Evolutionary conservation across 2,113 vertebrate genomes (phyloP).

Genomic region (Tauraco erythrolophus): DNA sequence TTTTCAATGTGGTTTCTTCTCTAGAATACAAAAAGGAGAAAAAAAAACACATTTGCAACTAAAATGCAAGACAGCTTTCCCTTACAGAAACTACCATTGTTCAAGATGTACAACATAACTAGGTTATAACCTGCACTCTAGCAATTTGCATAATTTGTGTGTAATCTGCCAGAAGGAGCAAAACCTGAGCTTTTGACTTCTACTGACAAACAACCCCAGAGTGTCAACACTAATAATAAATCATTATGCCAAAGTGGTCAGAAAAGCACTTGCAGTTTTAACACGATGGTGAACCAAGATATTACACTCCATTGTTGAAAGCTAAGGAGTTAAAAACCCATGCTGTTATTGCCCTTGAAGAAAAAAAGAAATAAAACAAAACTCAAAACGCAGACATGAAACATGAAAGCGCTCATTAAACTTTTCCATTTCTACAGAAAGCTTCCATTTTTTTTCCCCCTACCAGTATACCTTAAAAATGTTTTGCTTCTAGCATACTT

Average conservation of each 20-base stretch:
- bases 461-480: not conserved
- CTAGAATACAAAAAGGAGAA: not conserved
- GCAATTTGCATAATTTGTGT: conserved; percentile 69
- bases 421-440: not conserved
- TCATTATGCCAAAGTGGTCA: conserved; percentile 33
- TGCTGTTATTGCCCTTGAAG: not conserved
- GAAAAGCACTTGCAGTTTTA: conserved; percentile 40
- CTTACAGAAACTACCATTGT: conserved; percentile 49
- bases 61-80: not conserved
- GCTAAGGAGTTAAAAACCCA: not conserved
- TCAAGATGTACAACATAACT: conserved; percentile 55
- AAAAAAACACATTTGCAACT: not conserved
- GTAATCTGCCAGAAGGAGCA: conserved; percentile 73
- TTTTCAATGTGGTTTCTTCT: not conserved
- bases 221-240: conserved; percentile 17
- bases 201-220: not conserved
- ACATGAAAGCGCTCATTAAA: not conserved
- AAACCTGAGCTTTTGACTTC: conserved; percentile 39
- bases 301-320: conserved; percentile 13
- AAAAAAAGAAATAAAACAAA: conserved; percentile 26
- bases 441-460: not conserved
- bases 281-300: conserved; percentile 19
- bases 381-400: not conserved
- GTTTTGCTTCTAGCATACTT: not conserved
- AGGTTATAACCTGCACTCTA: conserved; percentile 55